Evolutionary conservation across 2,797 vertebrate species (phyloP).

Genomic region (Anniella stebbinsi): DNA sequence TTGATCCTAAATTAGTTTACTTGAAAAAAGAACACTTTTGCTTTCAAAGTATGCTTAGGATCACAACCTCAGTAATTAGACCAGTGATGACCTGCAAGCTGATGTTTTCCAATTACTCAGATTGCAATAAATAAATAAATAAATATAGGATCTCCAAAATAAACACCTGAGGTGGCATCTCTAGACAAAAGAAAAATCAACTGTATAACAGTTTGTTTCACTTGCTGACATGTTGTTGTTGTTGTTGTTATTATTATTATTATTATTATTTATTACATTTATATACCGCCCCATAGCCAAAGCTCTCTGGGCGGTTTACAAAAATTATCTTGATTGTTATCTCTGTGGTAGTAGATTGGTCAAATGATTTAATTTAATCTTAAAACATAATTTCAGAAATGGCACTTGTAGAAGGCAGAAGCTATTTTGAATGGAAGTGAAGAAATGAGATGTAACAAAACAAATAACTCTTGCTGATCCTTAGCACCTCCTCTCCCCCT

Average conservation of each 20-base stretch:
- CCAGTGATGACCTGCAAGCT: constrained; percentile 26
- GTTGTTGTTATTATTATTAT: too few relatives aligned
- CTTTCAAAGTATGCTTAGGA: not conserved
- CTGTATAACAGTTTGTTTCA: constrained; percentile 52
- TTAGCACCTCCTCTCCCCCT: too few relatives aligned
- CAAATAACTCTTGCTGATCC: not conserved
- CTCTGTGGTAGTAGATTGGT: constrained; percentile 20
- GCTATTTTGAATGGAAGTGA: constrained; percentile 18
- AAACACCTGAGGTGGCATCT: constrained; percentile 44
- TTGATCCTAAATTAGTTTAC: not conserved
- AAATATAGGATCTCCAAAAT: constrained; percentile 53
- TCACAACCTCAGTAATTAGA: constrained; percentile 14
- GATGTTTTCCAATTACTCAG: constrained; percentile 25
- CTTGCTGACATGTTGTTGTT: constrained; percentile 56
- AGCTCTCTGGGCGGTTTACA: too few relatives aligned
- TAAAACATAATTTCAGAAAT: constrained; percentile 25
- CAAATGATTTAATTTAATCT: constrained; percentile 38
- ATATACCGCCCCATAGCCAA: too few relatives aligned
- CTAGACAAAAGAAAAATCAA: constrained; percentile 33
- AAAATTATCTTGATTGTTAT: constrained; percentile 40
- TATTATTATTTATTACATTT: too few relatives aligned
- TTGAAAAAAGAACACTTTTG: not conserved
- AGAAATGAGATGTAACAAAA: not conserved
- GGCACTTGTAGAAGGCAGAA: constrained; percentile 26
- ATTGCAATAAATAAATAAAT: too few relatives aligned